A percentile compares a stretch with the other conserved stretches of the same genome.
phyloP scores from a whole-genome alignment of 2,888 invertebrate genomes.

The Cartodere bifasciata region DNA sequence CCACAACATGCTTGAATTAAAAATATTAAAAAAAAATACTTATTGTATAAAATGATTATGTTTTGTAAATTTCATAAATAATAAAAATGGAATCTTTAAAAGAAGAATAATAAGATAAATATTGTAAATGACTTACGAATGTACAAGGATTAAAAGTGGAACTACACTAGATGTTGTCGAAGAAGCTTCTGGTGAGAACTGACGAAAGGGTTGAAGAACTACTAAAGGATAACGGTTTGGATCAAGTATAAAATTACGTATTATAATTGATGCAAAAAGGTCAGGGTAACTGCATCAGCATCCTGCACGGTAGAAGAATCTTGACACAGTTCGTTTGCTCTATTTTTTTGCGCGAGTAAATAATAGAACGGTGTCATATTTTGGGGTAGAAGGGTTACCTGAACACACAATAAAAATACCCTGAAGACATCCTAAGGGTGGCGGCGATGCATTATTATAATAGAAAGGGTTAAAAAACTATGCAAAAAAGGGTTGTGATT shows the following conservation, averaged over 20 bases:
- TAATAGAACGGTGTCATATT: slow-evolving; percentile 37
- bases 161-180: too few species aligned
- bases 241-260: slow-evolving; percentile 22
- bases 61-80: too few species aligned
- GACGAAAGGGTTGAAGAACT: background rate
- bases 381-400: slow-evolving; percentile 35
- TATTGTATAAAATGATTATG: too few species aligned
- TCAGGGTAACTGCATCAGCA: slow-evolving; percentile 15
- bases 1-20: too few species aligned
- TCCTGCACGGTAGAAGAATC: slow-evolving; percentile 26
- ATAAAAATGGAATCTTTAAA: too few species aligned
- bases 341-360: slow-evolving; percentile 31
- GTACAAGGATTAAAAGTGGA: too few species aligned
- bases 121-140: too few species aligned
- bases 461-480: slow-evolving; percentile 36
- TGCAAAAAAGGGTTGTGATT: slow-evolving; percentile 35
- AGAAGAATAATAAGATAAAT: too few species aligned
- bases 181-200: too few species aligned
- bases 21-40: too few species aligned
- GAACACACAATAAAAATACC: slow-evolving; percentile 35
- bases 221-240: slow-evolving; percentile 12
- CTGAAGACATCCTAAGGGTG: slow-evolving; percentile 35
- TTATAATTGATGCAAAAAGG: slow-evolving; percentile 27
- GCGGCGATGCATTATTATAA: slow-evolving; percentile 33
- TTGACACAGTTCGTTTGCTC: slow-evolving; percentile 38